These are phyloP conservation scores for Brenthis hecate DNA, from an alignment of 2,888 invertebrate genomes.

Conservation along the genomic window DNA sequence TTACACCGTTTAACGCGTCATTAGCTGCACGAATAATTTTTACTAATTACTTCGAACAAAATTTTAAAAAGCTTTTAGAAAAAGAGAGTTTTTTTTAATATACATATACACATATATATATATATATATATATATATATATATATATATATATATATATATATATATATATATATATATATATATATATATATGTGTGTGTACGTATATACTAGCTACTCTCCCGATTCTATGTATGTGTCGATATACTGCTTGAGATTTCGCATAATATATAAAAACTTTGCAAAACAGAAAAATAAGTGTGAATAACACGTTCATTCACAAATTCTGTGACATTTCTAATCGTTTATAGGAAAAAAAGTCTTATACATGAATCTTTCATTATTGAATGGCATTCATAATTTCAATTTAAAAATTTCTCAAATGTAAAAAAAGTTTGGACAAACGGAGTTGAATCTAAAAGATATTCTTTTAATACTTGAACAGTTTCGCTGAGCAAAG, in stretches of 20 bases:
- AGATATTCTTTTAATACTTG: constrained; percentile 20
- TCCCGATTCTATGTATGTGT: no score
- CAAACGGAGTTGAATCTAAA: constrained; percentile 13
- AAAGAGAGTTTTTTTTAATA: neutral
- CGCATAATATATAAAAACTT: no score
- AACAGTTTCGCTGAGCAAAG: constrained; percentile 6
- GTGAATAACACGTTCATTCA: no score
- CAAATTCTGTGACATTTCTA: no score
- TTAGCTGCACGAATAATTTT: constrained; percentile 12
- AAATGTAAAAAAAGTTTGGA: constrained; percentile 16
- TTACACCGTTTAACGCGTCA: constrained; percentile 12
- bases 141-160: no score
- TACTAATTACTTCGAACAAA: constrained; percentile 7
- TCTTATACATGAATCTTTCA: neutral
- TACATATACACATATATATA: neutral
- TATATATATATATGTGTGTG: neutral
- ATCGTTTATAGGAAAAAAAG: neutral
- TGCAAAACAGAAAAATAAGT: no score
- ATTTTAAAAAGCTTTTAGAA: neutral
- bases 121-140: neutral
- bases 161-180: neutral
- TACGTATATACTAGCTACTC: neutral
- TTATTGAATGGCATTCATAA: constrained; percentile 15
- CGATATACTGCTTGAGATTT: no score
- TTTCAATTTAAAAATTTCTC: constrained; percentile 6